Base-by-base conservation (phyloP, 1,140 invertebrate genomes). In the Aculops lycopersici region DNA sequence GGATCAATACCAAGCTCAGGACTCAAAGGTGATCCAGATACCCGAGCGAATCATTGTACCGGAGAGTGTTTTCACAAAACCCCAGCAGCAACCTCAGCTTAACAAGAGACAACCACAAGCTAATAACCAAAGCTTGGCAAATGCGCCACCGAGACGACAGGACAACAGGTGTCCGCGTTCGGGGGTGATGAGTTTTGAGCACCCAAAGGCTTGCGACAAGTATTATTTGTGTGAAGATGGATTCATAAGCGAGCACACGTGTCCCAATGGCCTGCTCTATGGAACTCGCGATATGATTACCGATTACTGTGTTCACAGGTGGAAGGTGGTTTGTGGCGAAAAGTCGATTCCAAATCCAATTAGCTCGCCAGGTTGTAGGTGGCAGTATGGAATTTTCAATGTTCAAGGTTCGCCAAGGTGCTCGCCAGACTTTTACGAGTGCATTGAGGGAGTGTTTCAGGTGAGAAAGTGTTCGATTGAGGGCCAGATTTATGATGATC, bases 191-290 rank as follows among this genome's bases (percentile, higher is more conserved):
- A 43, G 44, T 3, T 46, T 48, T 44, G 38, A 52, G 3, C 58
- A 60, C 47, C 53, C 56, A 40, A 49, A 45, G 20, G 52, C 55
- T 1, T 80, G 76, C 47, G 73, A 74, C 51, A 64, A 75, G 43
- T 88, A 80, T 61, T 84, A 77, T 61, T 65, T 80, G 14, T 86
- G 80, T 54, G 73, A 70, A 5, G 86, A 86, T 53, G 80, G 80
- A 19, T 80, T 77, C 2, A 54, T 84, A 47, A 80, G 74, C 2
- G 64, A 79, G 46, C 80, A 84, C 55, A 71, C 69, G 15, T 88
- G 80, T 52, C 79, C 80, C 50, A 86, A 88, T 53, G 81, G 81
- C 15, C 62, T 88, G 13, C 61, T 86, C 3, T 86, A 78, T 52
- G 78, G 81, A 49, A 78, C 78, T 24, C 76, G 77, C 50, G 78